Evolutionary conservation across 1,140 invertebrate species (phyloP).

Genomic region (Myzus persicae): DNA sequence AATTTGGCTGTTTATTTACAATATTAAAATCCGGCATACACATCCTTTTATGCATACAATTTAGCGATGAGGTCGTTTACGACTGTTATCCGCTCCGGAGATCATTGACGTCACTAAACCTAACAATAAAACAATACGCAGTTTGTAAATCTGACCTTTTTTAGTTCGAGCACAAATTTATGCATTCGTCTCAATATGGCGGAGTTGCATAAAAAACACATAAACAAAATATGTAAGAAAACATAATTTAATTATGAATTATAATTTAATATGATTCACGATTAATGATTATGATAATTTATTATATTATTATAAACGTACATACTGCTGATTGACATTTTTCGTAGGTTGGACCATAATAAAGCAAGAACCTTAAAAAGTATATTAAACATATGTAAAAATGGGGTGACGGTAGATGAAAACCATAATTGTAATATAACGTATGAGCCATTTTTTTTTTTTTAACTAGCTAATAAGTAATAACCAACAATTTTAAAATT

Average conservation of each 20-base stretch:
- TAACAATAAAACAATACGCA: conserved; percentile 12
- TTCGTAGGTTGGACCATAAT: not conserved
- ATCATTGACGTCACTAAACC: conserved; percentile 13
- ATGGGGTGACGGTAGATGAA: no score
- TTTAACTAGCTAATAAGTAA: no score
- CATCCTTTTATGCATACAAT: no score
- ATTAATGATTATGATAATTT: not conserved
- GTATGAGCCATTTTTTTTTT: no score
- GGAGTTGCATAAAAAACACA: not conserved
- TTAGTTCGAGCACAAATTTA: not conserved
- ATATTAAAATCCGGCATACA: not conserved
- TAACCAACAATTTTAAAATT: no score
- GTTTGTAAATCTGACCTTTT: not conserved
- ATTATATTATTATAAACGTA: not conserved
- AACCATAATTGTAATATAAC: no score
- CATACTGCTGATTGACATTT: not conserved
- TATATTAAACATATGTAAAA: no score
- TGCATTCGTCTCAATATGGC: not conserved
- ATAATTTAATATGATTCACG: not conserved
- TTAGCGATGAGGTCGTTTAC: not conserved
- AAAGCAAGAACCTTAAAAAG: not conserved
- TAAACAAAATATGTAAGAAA: not conserved
- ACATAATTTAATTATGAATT: not conserved
- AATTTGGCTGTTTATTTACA: not conserved
- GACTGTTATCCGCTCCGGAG: not conserved